Percentiles rank a stretch among this genome's conserved stretches.
Evolutionary conservation across 2,113 vertebrate genomes (phyloP).

Genomic region (Syngnathus scovelli): DNA sequence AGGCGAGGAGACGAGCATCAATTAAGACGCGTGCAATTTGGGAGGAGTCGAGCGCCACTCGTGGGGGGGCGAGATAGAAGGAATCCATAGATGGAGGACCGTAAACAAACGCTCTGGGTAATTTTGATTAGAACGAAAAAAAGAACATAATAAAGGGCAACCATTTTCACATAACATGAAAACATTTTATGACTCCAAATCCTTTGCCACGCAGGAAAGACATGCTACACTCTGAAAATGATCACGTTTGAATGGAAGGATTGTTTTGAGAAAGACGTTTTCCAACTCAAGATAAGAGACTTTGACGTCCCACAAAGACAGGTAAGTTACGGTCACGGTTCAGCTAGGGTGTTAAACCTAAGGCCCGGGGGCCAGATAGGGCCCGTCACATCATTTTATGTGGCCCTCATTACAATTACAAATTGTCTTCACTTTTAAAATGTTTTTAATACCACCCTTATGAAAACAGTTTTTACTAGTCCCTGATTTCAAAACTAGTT

Average conservation of each 20-base stretch:
- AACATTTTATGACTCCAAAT: too few relatives aligned
- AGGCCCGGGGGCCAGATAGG: too few relatives aligned
- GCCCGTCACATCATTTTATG: too few relatives aligned
- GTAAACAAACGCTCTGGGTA: too few relatives aligned
- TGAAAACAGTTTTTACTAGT: too few relatives aligned
- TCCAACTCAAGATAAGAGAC: background rate
- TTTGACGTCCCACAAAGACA: background rate
- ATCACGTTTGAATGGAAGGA: background rate
- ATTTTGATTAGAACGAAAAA: background rate
- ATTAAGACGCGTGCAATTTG: conserved; percentile 26
- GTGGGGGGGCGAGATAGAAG: background rate
- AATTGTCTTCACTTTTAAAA: too few relatives aligned
- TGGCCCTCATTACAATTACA: too few relatives aligned
- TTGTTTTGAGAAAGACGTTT: background rate
- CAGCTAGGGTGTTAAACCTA: background rate
- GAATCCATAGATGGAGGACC: background rate
- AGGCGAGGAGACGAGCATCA: conserved; percentile 14
- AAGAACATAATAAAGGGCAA: too few relatives aligned
- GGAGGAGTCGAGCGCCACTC: background rate
- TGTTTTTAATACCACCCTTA: too few relatives aligned
- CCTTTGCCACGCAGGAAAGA: too few relatives aligned
- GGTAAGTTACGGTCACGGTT: background rate
- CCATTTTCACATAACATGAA: too few relatives aligned
- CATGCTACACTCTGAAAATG: background rate
- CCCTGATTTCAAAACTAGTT: too few relatives aligned